A percentile compares a stretch with the other conserved stretches of the same genome.
phyloP scores from a whole-genome alignment of 2,797 vertebrate genomes.

The Peromyscus eremicus region DNA sequence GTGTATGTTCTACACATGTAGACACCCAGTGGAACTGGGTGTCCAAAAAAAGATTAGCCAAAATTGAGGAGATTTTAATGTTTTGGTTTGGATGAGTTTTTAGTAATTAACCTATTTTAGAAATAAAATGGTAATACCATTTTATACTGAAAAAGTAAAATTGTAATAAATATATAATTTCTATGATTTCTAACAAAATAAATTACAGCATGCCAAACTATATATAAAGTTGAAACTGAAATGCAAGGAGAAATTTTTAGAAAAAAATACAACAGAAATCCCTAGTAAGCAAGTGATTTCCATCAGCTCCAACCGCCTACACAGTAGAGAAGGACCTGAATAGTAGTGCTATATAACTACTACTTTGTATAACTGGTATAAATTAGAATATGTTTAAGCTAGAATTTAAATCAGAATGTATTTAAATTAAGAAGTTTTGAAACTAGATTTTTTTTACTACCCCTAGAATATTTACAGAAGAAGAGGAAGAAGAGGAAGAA shows the following conservation, averaged over 20 bases:
- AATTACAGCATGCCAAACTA: neutral
- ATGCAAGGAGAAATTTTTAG: neutral
- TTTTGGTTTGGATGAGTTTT: neutral
- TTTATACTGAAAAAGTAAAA: constrained; percentile 41
- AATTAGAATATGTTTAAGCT: neutral
- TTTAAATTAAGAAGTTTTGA: constrained; percentile 17
- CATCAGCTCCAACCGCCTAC: neutral
- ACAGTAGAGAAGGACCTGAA: neutral
- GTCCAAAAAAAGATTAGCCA: neutral
- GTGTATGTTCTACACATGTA: neutral
- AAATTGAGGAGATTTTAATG: neutral
- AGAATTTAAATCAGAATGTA: neutral
- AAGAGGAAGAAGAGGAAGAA: neutral
- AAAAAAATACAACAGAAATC: neutral
- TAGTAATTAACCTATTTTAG: neutral
- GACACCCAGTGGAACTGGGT: neutral
- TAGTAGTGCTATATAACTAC: neutral
- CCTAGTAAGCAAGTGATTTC: neutral
- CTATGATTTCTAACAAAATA: constrained; percentile 5
- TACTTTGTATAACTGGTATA: neutral
- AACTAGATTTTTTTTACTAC: neutral
- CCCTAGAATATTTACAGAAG: neutral
- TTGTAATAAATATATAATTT: constrained; percentile 14
- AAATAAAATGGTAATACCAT: constrained; percentile 40
- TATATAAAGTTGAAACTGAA: constrained; percentile 7